Percentiles rank a stretch among this genome's conserved stretches.
These are phyloP conservation scores for Byasa hedistus DNA, from an alignment of 2,888 invertebrate species.

Conservation along the genomic window DNA sequence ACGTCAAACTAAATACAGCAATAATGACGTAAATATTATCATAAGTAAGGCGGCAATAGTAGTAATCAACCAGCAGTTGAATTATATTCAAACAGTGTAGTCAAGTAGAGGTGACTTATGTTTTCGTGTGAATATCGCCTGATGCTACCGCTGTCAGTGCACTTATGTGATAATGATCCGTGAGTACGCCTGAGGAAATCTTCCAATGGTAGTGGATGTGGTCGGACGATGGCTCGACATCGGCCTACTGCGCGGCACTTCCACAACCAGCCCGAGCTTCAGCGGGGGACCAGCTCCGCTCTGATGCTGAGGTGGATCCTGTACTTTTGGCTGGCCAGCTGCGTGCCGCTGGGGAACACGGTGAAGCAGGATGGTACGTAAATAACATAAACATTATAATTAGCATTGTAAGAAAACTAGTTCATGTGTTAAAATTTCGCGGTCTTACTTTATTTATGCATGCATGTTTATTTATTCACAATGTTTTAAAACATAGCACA, in stretches of 20 bases:
- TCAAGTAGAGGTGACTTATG: neutral
- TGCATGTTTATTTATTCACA: no score
- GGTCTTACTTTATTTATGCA: no score
- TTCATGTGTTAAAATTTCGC: no score
- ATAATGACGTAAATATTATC: neutral
- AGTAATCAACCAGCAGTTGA: no score
- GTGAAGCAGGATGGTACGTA: conserved; percentile 74
- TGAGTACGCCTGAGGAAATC: conserved; percentile 28
- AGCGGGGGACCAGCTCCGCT: conserved; percentile 54
- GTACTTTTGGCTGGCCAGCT: conserved; percentile 69
- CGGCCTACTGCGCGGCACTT: conserved; percentile 70
- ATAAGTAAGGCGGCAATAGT: no score
- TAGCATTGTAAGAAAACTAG: no score
- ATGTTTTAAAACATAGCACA: neutral
- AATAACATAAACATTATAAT: neutral
- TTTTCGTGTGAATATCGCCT: neutral
- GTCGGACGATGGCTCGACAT: conserved; percentile 54
- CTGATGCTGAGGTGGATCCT: conserved; percentile 73
- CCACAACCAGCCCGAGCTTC: conserved; percentile 74
- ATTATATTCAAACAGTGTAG: neutral
- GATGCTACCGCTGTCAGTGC: neutral
- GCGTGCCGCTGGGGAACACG: conserved; percentile 68
- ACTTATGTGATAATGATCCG: conserved; percentile 12
- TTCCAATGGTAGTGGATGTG: conserved; percentile 41
- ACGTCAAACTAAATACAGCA: conserved; percentile 5